These are phyloP conservation scores for Phoenicopterus ruber DNA, from an alignment of 2,113 vertebrate species.

Conservation along the genomic window DNA sequence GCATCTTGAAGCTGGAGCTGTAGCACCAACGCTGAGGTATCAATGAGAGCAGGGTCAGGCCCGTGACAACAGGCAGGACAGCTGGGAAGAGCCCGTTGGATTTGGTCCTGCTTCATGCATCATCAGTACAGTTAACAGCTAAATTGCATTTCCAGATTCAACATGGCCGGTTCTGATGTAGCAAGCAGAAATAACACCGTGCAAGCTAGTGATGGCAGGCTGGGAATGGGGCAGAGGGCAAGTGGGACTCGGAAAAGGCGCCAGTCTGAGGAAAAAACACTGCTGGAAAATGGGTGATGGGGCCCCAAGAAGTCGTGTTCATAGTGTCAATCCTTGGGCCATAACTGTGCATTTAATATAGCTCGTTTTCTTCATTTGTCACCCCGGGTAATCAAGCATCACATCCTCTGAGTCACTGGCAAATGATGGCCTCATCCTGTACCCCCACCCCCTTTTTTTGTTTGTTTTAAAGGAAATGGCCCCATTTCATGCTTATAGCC, in stretches of 20 bases:
- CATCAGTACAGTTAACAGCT: not conserved
- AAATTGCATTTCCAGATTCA: not conserved
- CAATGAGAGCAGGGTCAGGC: not conserved
- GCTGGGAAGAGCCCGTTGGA: not conserved
- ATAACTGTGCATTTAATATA: not conserved
- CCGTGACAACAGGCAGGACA: not conserved
- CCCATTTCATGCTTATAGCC: not conserved
- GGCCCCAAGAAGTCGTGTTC: not conserved
- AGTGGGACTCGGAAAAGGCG: not conserved
- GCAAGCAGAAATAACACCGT: fast-evolving
- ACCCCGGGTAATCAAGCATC: not conserved
- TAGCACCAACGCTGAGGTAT: not conserved
- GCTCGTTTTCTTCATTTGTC: not conserved
- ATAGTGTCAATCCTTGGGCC: not conserved
- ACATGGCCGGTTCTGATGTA: not conserved
- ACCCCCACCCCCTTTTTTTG: not conserved
- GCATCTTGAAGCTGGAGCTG: not conserved
- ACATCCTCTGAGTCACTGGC: constrained; percentile 22
- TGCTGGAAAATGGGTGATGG: not conserved
- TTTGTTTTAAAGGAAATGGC: constrained; percentile 13
- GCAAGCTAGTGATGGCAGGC: fast-evolving
- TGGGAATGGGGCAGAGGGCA: not conserved
- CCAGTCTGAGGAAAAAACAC: not conserved
- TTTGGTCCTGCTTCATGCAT: not conserved
- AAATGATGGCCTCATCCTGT: not conserved